Evolutionary conservation across 2,113 vertebrate genomes (phyloP), one percentile per base, ranked within the genome.

Genomic region (Cardinalis cardinalis): DNA sequence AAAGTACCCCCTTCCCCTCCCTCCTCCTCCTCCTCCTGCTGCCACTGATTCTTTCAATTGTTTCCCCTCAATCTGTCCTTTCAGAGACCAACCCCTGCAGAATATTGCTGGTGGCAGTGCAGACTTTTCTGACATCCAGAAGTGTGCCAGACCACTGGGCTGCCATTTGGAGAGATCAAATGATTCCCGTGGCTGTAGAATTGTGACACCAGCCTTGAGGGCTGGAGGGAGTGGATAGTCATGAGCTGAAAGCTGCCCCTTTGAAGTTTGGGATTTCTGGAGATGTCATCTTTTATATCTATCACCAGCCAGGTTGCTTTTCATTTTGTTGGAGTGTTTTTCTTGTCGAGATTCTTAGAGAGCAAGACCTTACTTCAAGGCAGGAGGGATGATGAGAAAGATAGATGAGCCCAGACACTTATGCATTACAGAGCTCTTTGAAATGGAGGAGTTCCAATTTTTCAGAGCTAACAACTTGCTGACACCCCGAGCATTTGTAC

Each of bases 261-360:
- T 95, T 94, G 95, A 94, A 89, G 90, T 94, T 2, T 85, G 86
- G 91, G 78, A 71, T 95, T 94, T 92, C 87, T 93, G 84, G 82
- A 89, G 74, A 90, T 94, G 91, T 94, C 96, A 90, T 85, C 92
- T 94, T 85, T 92, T 58, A 93, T 93, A 89, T 68, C 41, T 24
- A 87, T 96, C 73, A 90, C 49, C 61, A 71, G 71, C 56, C 72
- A 91, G 84, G 92, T 92, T 95, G 93, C 83, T 86, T 91, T 95
- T 90, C 77, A 34, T 89, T 91, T 91, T 61, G 51, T 83, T 93
- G 9, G 8, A 91, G 82, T 36, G 82, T 88, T 93, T 65, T 84
- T 81, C 86, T 70, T 82, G 89, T 88, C 87, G 65, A n/a, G 84
- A 58, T 92, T 86, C 75, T 77, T 94, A 58, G 84, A 84, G 93